Percentiles rank a stretch among this genome's conserved stretches.
Conservation (phyloP, 2,888 invertebrate genomes). For the Noctua janthe region DNA sequence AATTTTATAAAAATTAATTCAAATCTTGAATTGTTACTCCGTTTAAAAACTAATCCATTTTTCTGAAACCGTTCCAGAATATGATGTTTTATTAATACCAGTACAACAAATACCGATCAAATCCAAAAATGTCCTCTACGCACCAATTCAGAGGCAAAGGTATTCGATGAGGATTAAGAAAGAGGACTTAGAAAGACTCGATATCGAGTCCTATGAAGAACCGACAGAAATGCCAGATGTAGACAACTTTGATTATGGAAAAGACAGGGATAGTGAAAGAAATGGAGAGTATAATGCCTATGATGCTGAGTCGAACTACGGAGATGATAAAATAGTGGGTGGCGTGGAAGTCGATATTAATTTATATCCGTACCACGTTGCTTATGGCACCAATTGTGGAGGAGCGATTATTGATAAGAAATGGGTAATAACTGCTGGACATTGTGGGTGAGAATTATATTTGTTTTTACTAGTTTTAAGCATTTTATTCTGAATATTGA, state of each 20-base stretch:
- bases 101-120: conserved; percentile 64
- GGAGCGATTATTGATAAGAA: conserved; percentile 84
- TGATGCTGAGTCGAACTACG: conserved; percentile 68
- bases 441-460: conserved; percentile 83
- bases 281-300: conserved; percentile 37
- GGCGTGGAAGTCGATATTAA: conserved; percentile 84
- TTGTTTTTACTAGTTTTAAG: background rate
- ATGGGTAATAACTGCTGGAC: conserved; percentile 87
- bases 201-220: conserved; percentile 80
- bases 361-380: conserved; percentile 86
- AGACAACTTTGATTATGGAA: conserved; percentile 78
- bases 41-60: background rate
- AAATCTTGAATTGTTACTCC: background rate
- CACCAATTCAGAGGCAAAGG: conserved; percentile 43
- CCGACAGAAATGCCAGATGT: conserved; percentile 78
- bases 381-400: conserved; percentile 86
- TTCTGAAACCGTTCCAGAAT: conserved; percentile 72
- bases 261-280: conserved; percentile 60
- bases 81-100: conserved; percentile 82
- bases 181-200: conserved; percentile 69
- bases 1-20: background rate
- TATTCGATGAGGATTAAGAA: conserved; percentile 51
- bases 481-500: background rate
- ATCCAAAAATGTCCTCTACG: conserved; percentile 53
- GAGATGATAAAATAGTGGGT: conserved; percentile 85